Evolutionary conservation across 2,797 vertebrate species (phyloP).

Genomic region (Holocentrus rufus): DNA sequence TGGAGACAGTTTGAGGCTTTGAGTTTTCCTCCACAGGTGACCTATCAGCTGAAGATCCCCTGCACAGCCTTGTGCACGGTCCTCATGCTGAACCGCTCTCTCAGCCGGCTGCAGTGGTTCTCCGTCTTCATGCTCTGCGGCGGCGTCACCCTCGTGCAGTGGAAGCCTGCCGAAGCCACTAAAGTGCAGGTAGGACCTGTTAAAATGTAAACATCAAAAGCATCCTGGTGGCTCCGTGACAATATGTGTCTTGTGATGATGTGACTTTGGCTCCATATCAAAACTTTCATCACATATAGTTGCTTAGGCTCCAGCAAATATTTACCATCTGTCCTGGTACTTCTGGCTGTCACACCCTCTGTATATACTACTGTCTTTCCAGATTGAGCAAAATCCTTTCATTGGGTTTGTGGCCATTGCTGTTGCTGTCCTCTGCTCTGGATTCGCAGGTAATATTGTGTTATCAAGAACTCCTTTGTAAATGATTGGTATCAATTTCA

Average conservation of each 20-base stretch:
- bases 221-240: not conserved
- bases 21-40: constrained; percentile 84
- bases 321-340: too few species aligned
- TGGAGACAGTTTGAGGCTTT: not conserved
- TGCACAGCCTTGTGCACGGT: constrained; percentile 96
- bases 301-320: too few species aligned
- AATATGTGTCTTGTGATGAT: not conserved
- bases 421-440: constrained; percentile 95
- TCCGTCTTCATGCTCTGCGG: constrained; percentile 94
- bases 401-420: constrained; percentile 91
- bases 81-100: constrained; percentile 92
- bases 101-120: constrained; percentile 94
- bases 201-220: not conserved
- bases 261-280: too few species aligned
- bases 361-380: constrained; percentile 12
- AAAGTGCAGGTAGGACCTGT: constrained; percentile 87
- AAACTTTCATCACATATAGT: too few species aligned
- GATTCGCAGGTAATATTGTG: constrained; percentile 91
- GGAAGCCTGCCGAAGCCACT: constrained; percentile 89
- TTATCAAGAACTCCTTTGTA: too few species aligned
- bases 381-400: constrained; percentile 93
- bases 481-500: not conserved
- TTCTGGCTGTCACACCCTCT: not conserved
- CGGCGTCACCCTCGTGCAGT: constrained; percentile 95
- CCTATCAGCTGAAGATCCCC: constrained; percentile 97